Evolutionary conservation across 2,797 vertebrate genomes (phyloP).

Genomic region (Gymnoscopelus microlampas): DNA sequence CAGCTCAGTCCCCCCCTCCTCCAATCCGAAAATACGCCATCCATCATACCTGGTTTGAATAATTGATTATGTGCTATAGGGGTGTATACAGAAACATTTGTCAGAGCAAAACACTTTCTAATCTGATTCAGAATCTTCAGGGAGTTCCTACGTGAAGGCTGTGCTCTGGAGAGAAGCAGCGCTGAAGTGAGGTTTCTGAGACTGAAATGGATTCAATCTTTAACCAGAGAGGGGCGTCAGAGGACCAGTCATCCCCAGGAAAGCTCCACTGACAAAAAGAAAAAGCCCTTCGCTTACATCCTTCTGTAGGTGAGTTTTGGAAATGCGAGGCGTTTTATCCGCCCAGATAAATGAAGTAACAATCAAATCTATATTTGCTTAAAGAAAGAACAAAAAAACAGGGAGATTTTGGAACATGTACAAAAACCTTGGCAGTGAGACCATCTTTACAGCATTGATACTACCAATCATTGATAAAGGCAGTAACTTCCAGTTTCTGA

Average conservation of each 20-base stretch:
- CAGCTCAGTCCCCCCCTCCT: no score
- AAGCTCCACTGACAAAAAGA: background rate
- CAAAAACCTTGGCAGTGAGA: slow-evolving; percentile 3
- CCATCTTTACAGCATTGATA: slow-evolving; percentile 4
- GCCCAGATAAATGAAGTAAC: slow-evolving; percentile 17
- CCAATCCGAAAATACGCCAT: no score
- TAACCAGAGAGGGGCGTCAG: slow-evolving; percentile 1
- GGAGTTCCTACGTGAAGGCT: background rate
- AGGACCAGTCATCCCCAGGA: slow-evolving; percentile 5
- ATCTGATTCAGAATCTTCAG: no score
- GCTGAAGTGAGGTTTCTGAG: background rate
- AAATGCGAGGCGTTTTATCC: slow-evolving; percentile 3
- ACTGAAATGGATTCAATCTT: slow-evolving; percentile 13
- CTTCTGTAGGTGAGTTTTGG: slow-evolving; percentile 17
- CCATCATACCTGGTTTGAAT: no score
- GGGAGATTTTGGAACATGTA: slow-evolving; percentile 24
- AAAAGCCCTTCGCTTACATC: background rate
- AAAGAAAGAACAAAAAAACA: slow-evolving; percentile 12
- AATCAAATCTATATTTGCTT: slow-evolving; percentile 3
- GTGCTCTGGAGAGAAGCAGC: slow-evolving; percentile 6
- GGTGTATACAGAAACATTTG: no score
- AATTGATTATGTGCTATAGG: no score
- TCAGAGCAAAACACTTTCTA: no score
- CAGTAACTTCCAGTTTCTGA: slow-evolving; percentile 1
- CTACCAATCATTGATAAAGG: background rate